A percentile compares a stretch with the other conserved stretches of the same genome.
These are phyloP conservation scores for Protomyctophum bolini DNA, from an alignment of 2,113 vertebrate genomes.

Conservation along the genomic window DNA sequence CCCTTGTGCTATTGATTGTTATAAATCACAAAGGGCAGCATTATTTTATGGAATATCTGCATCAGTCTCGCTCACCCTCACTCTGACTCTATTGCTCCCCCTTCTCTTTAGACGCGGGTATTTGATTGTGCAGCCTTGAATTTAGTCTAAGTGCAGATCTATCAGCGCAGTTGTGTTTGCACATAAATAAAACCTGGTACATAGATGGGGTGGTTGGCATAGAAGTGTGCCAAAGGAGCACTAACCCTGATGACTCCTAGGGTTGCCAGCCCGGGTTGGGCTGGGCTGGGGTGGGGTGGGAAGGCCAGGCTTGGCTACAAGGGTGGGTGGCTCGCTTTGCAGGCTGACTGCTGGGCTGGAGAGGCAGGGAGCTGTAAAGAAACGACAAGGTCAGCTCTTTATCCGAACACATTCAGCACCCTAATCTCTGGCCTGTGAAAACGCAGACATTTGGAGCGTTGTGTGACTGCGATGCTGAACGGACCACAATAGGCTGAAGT, in stretches of 20 bases:
- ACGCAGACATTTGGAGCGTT: slow-evolving; percentile 37
- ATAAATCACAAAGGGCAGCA: slow-evolving; percentile 35
- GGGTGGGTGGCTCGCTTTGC: background rate
- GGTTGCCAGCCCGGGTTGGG: slow-evolving; percentile 52
- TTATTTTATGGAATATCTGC: slow-evolving; percentile 35
- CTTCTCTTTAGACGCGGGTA: slow-evolving; percentile 34
- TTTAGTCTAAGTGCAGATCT: slow-evolving; percentile 57
- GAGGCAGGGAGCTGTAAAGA: slow-evolving; percentile 63
- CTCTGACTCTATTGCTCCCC: background rate
- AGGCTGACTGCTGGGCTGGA: slow-evolving; percentile 36
- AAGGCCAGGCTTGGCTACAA: slow-evolving; percentile 1
- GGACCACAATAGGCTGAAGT: background rate
- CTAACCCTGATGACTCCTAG: slow-evolving; percentile 78
- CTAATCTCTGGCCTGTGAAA: slow-evolving; percentile 36
- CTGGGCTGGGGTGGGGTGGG: slow-evolving; percentile 25
- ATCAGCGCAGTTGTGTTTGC: slow-evolving; percentile 54
- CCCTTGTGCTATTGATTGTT: slow-evolving; percentile 11
- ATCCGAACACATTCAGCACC: slow-evolving; percentile 54
- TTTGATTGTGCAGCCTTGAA: slow-evolving; percentile 46
- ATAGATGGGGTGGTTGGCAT: slow-evolving; percentile 54
- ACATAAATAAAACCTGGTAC: slow-evolving; percentile 35
- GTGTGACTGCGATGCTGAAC: slow-evolving; percentile 12
- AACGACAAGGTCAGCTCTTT: slow-evolving; percentile 73
- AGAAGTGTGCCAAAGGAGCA: slow-evolving; percentile 67
- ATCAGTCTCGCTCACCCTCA: background rate